Base-by-base conservation (phyloP, 2,797 vertebrate genomes). In the Smutsia gigantea region DNA sequence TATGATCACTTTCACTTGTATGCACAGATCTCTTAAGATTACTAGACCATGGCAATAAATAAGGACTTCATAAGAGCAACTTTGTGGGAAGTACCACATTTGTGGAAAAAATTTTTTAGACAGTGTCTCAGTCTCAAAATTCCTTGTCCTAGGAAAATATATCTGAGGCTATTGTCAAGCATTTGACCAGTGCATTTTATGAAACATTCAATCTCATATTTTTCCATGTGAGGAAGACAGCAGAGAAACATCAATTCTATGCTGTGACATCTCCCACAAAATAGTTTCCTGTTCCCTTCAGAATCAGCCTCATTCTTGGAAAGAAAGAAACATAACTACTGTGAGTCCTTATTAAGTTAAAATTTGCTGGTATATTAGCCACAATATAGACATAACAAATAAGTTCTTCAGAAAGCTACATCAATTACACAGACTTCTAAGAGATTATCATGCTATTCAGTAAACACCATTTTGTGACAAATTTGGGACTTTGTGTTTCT, bases 321-420 rank as follows among this genome's bases (percentile, higher is more conserved):
- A 86, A 66, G 83, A 49, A 55, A 23, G 9, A n/a, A 12, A 46
- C 61, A n/a, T 85, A 90, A 83, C 77, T 93, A 91, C 31, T 61
- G n/a, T 55, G 57, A 37, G 39, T 69, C 59, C 7, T 83, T 71
- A 61, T 51, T 83, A 79, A 92, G 39, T 78, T 85, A 81, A 46
- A 96, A 88, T 82, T 92, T 82, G 4, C 21, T 83, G 19, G 17
- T 53, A 19, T 49, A 23, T 88, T 84, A 81, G 4, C 63, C 63
- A 92, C 39, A 31, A 25, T 46, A 64, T 74, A 21, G 77, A 88
- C 46, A 64, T 46, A 68, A 87, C 78, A 86, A 17, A 51, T 49
- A 66, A 59, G 21, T 91, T 93, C 25, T 90, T 90, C 37, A 88
- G 72, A 74, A 93, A 93, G 21, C 31, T 90, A 51, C 25, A 90